A percentile compares a stretch with the other conserved stretches of the same genome.
phyloP scores from a whole-genome alignment of 2,113 vertebrate species.

The Myanophis thanlyinensis region DNA sequence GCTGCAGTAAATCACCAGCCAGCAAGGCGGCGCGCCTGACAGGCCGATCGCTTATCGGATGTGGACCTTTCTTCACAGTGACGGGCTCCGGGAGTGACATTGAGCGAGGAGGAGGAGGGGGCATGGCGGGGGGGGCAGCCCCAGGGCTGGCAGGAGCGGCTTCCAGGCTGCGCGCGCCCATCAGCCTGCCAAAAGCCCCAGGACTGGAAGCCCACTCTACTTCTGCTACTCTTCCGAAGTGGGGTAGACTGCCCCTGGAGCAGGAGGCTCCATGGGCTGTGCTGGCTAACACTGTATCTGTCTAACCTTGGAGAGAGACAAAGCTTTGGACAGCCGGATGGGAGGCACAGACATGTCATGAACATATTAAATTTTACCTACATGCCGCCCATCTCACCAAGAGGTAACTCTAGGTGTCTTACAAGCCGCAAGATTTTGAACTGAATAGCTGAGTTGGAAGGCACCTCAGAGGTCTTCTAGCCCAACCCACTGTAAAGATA shows the following conservation, averaged over 20 bases:
- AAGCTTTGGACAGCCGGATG: too few relatives aligned
- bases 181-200: background rate
- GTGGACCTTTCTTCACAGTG: slow-evolving; percentile 37
- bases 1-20: slow-evolving; percentile 67
- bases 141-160: background rate
- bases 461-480: too few relatives aligned
- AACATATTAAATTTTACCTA: too few relatives aligned
- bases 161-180: background rate
- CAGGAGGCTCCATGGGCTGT: background rate
- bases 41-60: slow-evolving; percentile 55
- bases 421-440: too few relatives aligned
- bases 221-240: background rate
- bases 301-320: too few relatives aligned
- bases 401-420: too few relatives aligned
- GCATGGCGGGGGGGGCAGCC: background rate
- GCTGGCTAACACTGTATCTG: background rate
- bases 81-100: slow-evolving; percentile 57
- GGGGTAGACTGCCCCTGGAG: background rate
- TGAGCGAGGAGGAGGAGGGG: slow-evolving; percentile 3
- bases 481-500: too few relatives aligned
- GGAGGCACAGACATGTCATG: too few relatives aligned
- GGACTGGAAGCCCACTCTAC: background rate
- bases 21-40: slow-evolving; percentile 49
- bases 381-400: too few relatives aligned
- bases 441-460: too few relatives aligned